These are phyloP conservation scores for Calameuta filiformis DNA, from an alignment of 2,888 invertebrate species.

Conservation along the genomic window DNA sequence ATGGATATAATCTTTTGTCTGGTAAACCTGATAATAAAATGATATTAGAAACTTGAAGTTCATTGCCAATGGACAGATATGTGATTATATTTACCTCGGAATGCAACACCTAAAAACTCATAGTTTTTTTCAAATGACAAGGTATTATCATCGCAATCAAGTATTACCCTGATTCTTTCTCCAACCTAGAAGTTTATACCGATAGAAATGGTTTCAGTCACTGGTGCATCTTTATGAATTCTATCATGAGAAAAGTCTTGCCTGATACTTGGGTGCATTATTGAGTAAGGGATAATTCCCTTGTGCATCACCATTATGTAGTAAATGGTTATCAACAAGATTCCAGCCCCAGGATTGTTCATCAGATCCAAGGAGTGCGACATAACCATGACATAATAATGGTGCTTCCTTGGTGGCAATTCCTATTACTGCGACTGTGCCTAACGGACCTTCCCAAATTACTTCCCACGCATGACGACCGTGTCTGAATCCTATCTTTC, in stretches of 20 bases:
- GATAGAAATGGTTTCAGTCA: not conserved
- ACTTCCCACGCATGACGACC: constrained; percentile 98
- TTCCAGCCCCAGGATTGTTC: constrained; percentile 99
- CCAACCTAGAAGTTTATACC: constrained; percentile 79
- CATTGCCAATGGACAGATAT: not conserved
- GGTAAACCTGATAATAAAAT: constrained; percentile 78
- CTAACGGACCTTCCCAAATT: constrained; percentile 98
- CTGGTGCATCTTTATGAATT: constrained; percentile 20
- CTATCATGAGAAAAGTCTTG: constrained; percentile 55
- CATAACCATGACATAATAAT: constrained; percentile 94
- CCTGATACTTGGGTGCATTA: constrained; percentile 98
- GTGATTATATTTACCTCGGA: constrained; percentile 76
- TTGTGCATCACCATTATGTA: constrained; percentile 96
- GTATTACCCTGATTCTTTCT: constrained; percentile 94
- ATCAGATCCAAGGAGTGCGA: constrained; percentile 93
- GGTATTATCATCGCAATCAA: constrained; percentile 98
- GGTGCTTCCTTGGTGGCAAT: constrained; percentile 95
- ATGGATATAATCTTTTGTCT: constrained; percentile 91
- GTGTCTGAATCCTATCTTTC: constrained; percentile 89
- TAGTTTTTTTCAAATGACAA: constrained; percentile 97
- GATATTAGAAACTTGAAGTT: constrained; percentile 24
- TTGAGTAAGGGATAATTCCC: constrained; percentile 94
- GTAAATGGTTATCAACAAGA: constrained; percentile 94
- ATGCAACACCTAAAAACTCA: constrained; percentile 98
- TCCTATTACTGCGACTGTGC: constrained; percentile 97